phyloP scores from a whole-genome alignment of 2,113 vertebrate genomes.

The Octodon degus region DNA sequence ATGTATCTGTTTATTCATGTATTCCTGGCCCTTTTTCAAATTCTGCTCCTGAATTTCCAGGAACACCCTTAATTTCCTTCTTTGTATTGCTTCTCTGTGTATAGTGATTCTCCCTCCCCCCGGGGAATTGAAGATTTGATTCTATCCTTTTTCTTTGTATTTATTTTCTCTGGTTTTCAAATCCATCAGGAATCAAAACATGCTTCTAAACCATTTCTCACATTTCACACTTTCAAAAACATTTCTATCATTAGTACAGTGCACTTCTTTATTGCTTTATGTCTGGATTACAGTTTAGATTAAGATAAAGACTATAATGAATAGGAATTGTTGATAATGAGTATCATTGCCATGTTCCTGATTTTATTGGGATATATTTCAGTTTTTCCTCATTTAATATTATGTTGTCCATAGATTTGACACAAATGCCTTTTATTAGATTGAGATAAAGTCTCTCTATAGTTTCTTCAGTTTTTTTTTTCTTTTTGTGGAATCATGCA shows the following conservation, averaged over 20 bases:
- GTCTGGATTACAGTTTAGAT: slow-evolving; percentile 52
- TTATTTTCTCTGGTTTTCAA: not conserved
- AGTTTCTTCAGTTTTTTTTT: not conserved
- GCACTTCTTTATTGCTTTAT: not conserved
- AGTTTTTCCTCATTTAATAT: not conserved
- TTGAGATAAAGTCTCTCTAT: not conserved
- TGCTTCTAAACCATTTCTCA: slow-evolving; percentile 26
- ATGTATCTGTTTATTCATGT: not conserved
- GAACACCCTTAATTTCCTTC: not conserved
- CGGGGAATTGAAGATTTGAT: not conserved
- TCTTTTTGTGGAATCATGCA: not conserved
- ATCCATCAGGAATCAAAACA: slow-evolving; percentile 30
- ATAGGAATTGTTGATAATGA: not conserved
- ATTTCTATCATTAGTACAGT: not conserved
- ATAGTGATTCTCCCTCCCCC: not conserved
- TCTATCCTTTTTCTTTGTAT: not conserved
- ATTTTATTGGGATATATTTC: not conserved
- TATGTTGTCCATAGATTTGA: not conserved
- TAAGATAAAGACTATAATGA: not conserved
- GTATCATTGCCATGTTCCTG: not conserved
- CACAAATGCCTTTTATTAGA: not conserved
- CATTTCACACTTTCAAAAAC: slow-evolving; percentile 8
- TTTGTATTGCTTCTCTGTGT: not conserved
- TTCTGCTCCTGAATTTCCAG: not conserved
- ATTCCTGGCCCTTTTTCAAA: not conserved